phyloP scores from a whole-genome alignment of 1,140 invertebrate genomes.

The Scaptomyza montana region DNA sequence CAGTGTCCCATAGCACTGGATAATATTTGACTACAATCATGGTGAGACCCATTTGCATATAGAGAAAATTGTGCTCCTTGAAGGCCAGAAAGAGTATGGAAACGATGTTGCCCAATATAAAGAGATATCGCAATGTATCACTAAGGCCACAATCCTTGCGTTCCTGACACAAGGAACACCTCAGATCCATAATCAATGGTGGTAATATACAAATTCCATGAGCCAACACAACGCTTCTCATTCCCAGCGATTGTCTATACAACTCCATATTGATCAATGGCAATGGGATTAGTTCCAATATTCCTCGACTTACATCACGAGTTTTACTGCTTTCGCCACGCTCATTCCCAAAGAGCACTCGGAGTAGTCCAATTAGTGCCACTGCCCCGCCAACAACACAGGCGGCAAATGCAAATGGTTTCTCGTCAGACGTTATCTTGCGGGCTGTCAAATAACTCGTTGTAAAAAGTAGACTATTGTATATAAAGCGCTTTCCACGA shows the following conservation, averaged over 20 bases:
- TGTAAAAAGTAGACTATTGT: slow-evolving; percentile 58
- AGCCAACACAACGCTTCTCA: slow-evolving; percentile 42
- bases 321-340: slow-evolving; percentile 30
- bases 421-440: slow-evolving; percentile 29
- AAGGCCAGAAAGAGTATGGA: slow-evolving; percentile 59
- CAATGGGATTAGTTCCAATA: slow-evolving; percentile 64
- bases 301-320: slow-evolving; percentile 35
- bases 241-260: slow-evolving; percentile 46
- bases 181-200: slow-evolving; percentile 58
- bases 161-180: slow-evolving; percentile 31
- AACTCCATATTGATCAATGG: slow-evolving; percentile 70
- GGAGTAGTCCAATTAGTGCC: slow-evolving; percentile 56
- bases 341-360: slow-evolving; percentile 41
- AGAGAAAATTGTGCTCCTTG: slow-evolving; percentile 52
- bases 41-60: slow-evolving; percentile 57
- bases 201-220: slow-evolving; percentile 63
- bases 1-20: slow-evolving; percentile 50
- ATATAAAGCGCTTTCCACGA: slow-evolving; percentile 42
- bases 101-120: slow-evolving; percentile 64
- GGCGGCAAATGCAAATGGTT: slow-evolving; percentile 59
- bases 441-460: slow-evolving; percentile 38
- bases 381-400: slow-evolving; percentile 58
- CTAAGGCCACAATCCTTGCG: slow-evolving; percentile 43
- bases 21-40: slow-evolving; percentile 54
- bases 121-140: slow-evolving; percentile 61